Evolutionary conservation across 37 sponge, comb jelly and placozoan genomes (phyloP).

Genomic region (Geodia barretti): DNA sequence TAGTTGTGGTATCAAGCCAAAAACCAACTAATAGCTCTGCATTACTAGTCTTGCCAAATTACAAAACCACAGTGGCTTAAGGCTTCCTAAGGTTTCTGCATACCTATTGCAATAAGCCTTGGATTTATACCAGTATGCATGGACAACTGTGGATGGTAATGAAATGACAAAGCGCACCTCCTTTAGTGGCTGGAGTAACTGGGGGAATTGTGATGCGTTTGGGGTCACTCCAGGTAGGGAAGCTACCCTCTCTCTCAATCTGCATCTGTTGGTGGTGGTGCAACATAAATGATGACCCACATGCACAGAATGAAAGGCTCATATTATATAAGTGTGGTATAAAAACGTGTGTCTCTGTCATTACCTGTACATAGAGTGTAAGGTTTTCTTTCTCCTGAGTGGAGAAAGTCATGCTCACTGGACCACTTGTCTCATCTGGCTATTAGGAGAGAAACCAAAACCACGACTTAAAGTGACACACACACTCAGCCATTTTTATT

Average conservation of each 20-base stretch:
- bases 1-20: no score
- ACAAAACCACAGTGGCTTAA: no score
- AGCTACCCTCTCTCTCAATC: constrained; percentile 2
- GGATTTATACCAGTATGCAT: no score
- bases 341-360: background rate
- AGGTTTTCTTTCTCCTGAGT: background rate
- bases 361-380: background rate
- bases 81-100: no score
- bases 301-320: background rate
- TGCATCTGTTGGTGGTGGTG: background rate
- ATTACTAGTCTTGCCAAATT: no score
- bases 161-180: background rate
- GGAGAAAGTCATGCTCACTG: background rate
- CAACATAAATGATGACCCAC: no score
- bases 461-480: background rate
- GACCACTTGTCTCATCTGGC: background rate
- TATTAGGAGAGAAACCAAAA: background rate
- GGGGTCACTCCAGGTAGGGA: constrained; percentile 3
- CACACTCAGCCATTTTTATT: background rate
- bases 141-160: background rate
- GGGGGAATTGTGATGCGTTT: background rate
- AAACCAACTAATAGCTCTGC: no score
- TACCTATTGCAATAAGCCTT: no score
- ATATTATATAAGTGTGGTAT: background rate
- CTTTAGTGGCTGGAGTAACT: background rate